These are phyloP conservation scores for Empis stercorea DNA, from an alignment of 2,888 invertebrate species.

Conservation along the genomic window DNA sequence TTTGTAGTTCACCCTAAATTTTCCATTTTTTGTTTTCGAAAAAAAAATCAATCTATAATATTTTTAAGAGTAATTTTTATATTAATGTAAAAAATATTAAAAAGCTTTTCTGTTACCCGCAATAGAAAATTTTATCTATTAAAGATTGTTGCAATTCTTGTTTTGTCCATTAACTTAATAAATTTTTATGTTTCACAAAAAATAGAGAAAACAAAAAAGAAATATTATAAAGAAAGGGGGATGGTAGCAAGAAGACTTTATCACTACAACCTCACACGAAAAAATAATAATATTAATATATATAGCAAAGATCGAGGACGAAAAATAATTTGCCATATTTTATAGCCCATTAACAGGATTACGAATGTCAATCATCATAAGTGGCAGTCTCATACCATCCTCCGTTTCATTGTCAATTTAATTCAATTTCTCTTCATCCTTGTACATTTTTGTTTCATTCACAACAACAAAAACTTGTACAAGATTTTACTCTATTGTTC, in stretches of 20 bases:
- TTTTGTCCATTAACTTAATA: slow-evolving; percentile 20
- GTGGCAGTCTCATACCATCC: slow-evolving; percentile 18
- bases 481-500: background rate
- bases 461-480: too few relatives aligned
- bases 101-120: too few relatives aligned
- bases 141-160: slow-evolving; percentile 13
- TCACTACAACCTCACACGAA: too few relatives aligned
- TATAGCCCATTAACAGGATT: slow-evolving; percentile 23
- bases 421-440: background rate
- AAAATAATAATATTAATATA: slow-evolving; percentile 4
- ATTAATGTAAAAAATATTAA: too few relatives aligned
- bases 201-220: background rate
- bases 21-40: too few relatives aligned
- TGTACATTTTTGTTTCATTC: too few relatives aligned
- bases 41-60: too few relatives aligned
- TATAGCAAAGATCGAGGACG: slow-evolving; percentile 13
- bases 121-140: too few relatives aligned
- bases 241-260: too few relatives aligned
- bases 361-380: slow-evolving; percentile 23
- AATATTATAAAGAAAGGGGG: background rate
- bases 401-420: background rate
- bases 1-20: too few relatives aligned
- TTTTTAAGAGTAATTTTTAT: too few relatives aligned
- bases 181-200: slow-evolving; percentile 15
- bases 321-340: slow-evolving; percentile 21